A percentile compares a stretch with the other conserved stretches of the same genome.
phyloP scores from a whole-genome alignment of 2,888 invertebrate genomes.

The Seira sanloemensis region DNA sequence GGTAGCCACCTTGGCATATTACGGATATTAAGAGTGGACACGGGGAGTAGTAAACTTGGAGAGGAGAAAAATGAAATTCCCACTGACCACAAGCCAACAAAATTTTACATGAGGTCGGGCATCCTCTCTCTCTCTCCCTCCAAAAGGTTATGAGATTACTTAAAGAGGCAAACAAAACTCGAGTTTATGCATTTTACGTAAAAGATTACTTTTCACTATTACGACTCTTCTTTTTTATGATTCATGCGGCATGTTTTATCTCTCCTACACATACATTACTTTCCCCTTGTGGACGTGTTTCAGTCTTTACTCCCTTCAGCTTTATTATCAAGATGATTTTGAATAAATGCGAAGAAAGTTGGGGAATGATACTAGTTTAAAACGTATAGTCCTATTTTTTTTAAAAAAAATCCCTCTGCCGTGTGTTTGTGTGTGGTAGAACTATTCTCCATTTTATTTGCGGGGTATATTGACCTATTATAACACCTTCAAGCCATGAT shows the following conservation, averaged over 20 bases:
- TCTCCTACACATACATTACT: neutral
- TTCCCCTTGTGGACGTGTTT: neutral
- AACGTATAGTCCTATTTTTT: neutral
- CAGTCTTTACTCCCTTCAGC: neutral
- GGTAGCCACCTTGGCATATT: conserved; percentile 45
- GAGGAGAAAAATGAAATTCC: neutral
- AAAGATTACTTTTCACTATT: conserved; percentile 1
- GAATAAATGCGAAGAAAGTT: neutral
- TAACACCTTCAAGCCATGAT: neutral
- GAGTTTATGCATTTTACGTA: neutral
- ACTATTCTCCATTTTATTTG: neutral
- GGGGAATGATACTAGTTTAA: no score
- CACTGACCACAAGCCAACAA: neutral
- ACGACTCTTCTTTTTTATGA: neutral
- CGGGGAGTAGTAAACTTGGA: conserved; percentile 52
- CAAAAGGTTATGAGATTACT: no score
- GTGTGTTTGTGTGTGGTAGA: neutral
- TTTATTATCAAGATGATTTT: neutral
- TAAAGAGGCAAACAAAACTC: neutral
- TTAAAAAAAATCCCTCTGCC: no score
- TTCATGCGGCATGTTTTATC: neutral
- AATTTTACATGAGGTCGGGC: neutral
- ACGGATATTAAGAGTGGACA: conserved; percentile 60
- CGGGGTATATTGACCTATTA: neutral
- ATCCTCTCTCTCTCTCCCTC: no score